Evolutionary conservation across 2,888 invertebrate genomes (phyloP).

Genomic region (Tanytarsus gracilentus): DNA sequence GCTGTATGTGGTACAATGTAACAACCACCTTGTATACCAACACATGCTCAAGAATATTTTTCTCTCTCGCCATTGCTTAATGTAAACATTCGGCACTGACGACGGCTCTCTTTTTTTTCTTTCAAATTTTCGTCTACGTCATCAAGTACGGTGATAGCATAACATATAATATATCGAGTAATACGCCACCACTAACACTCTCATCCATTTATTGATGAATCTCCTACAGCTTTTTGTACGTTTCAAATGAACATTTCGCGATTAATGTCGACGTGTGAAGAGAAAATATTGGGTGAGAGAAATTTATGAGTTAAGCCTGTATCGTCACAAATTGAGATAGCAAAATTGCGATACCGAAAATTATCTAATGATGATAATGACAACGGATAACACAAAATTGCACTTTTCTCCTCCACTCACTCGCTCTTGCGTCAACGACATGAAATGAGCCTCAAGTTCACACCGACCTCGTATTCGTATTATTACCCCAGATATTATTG

Average conservation of each 20-base stretch:
- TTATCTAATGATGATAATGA: too few species aligned
- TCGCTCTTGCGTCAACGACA: background rate
- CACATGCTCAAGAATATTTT: background rate
- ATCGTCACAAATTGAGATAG: too few species aligned
- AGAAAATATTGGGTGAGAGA: too few species aligned
- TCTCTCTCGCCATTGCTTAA: background rate
- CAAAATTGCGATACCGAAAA: too few species aligned
- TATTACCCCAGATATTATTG: constrained; percentile 28
- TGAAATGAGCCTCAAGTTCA: constrained; percentile 23
- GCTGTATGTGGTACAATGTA: constrained; percentile 3
- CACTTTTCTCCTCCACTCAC: background rate
- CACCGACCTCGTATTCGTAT: constrained; percentile 1
- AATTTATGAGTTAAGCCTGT: too few species aligned
- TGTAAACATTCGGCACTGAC: background rate
- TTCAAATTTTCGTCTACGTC: constrained; percentile 4
- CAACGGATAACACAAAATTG: too few species aligned
- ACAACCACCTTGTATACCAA: constrained; percentile 25
- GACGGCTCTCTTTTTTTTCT: background rate
- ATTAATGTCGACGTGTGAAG: too few species aligned
- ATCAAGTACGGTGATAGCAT: constrained; percentile 25
- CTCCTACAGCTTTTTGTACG: too few species aligned
- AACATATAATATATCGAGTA: constrained; percentile 19
- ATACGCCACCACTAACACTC: constrained; percentile 18
- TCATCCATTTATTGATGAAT: background rate
- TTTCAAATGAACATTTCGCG: too few species aligned